Base-by-base conservation (phyloP, 2,888 invertebrate genomes). In the Alviniconcha strummeri region DNA sequence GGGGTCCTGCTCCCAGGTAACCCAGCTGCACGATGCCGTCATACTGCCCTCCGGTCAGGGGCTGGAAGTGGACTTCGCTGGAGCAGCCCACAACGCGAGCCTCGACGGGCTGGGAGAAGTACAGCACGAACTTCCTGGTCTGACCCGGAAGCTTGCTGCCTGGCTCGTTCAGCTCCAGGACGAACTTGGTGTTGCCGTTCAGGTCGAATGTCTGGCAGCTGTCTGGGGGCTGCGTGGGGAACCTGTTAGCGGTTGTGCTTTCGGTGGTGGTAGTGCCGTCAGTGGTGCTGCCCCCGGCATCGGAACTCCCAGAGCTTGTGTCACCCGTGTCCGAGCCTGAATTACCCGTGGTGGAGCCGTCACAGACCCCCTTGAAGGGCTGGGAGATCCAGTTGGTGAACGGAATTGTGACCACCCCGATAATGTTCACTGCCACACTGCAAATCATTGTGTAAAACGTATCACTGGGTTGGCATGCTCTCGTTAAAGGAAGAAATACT, bases 151-250 rank as follows among this genome's bases (percentile, higher is more conserved):
- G 86, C 5, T 84, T 85, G 9, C 83, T 85, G 4, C 89, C 90
- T 4, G 90, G 91, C 83, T 91, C 91, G 80, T 90, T 88, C 11
- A 91, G 85, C 83, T 91, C 91, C 83, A 91, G 79, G 13, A 90
- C 84, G 81, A 90, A 90, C 83, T 89, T 90, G 0, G 84, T 87
- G 54, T 87, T 88, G 55, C 87, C 80, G 11, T 80, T 74, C n/a
- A 88, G 78, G 8, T 79, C 15, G n/a, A 64, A 11, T 64, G 83
- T 78, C 19, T 52, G 71, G 79, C 71, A 67, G 83, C 56, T 69
- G 72, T 77, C n/a, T 36, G 60, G 77, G n/a, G 76, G 76, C 15
- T 76, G 76, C 9, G 78, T 78, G 5, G 56, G 15, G 19, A 6
- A 17, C 36, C 36, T 36, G 36, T 36, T 36, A 36, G 36, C 36